Conservation (phyloP, 2,113 vertebrate genomes). For the Plecturocebus donacophilus region DNA sequence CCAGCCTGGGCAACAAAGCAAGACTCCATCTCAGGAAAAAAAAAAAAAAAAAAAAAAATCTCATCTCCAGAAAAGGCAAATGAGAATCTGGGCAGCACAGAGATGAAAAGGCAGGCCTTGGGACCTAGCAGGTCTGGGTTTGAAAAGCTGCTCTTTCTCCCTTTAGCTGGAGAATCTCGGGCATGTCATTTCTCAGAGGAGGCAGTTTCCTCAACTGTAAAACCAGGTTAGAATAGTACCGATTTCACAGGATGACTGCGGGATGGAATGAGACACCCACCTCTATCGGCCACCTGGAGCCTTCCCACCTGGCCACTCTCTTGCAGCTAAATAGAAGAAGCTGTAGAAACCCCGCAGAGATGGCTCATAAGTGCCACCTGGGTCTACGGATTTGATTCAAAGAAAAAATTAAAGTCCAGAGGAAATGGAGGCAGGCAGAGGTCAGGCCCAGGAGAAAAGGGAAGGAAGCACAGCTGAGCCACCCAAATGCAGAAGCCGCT, state of each 20-base stretch:
- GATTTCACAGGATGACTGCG: accelerated
- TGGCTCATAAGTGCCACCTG: accelerated
- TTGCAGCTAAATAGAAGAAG: accelerated
- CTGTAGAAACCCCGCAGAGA: not conserved
- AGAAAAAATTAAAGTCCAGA: not conserved
- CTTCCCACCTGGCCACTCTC: accelerated
- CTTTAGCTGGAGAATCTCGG: accelerated
- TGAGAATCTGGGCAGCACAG: not conserved
- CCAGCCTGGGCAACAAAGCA: no score
- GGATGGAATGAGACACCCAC: accelerated
- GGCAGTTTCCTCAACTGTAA: not conserved
- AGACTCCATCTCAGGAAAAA: no score
- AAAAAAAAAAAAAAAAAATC: no score
- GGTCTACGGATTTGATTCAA: accelerated
- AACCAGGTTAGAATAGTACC: accelerated
- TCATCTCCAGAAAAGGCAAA: not conserved
- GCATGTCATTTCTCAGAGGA: accelerated
- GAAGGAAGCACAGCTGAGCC: no score
- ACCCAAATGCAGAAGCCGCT: not conserved
- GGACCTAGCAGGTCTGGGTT: not conserved
- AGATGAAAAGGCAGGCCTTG: not conserved
- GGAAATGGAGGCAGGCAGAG: not conserved
- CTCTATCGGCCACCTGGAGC: accelerated
- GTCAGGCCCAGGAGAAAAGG: not conserved
- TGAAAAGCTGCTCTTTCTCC: not conserved